Base-by-base conservation (phyloP, 2,113 vertebrate genomes). In the Amia ocellicauda region DNA sequence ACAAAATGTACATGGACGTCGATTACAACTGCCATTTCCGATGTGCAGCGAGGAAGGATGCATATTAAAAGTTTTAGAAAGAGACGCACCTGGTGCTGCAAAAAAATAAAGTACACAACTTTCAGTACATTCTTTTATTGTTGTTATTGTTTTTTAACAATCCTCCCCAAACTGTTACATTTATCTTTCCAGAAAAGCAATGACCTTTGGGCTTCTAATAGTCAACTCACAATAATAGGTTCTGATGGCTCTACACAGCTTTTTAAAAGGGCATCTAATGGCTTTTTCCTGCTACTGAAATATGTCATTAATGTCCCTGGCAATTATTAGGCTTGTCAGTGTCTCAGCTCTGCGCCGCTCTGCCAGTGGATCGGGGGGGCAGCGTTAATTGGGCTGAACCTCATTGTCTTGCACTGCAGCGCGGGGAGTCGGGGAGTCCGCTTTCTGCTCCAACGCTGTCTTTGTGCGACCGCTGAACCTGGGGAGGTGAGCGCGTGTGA, bases 181-280 rank as follows among this genome's bases (percentile, higher is more conserved):
- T 53, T 51, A 58, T 51, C 26, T 62, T 60, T 11, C 24, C 40
- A 8, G 49, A 61, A 69, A 55, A 69, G 58, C 51, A 41, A 53
- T 54, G 70, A 72, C 71, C 69, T 71, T 51, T 69, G 69, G 62
- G 63, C 59, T 57, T 66, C 76, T 56, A 68, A 71, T 78, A 78
- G 70, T 70, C 62, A 55, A 29, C 62, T 69, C 62, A 64, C 72
- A 58, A 61, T 56, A 70, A 56, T 42, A 41, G 49, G 63, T 51
- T 69, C 64, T 60, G 70, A 69, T 60, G 76, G 68, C 64, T 70
- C 68, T 67, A 64, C 66, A 69, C 62, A 69, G 69, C 75, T 64
- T 72, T 62, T 73, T 78, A 70, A 75, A 73, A 76, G 69, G 69
- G 69, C 67, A 55, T 72, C 67, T 74, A 78, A 76, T 78, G 69